Evolutionary conservation across 2,797 vertebrate genomes (phyloP).

Genomic region (Peromyscus melanophrys): DNA sequence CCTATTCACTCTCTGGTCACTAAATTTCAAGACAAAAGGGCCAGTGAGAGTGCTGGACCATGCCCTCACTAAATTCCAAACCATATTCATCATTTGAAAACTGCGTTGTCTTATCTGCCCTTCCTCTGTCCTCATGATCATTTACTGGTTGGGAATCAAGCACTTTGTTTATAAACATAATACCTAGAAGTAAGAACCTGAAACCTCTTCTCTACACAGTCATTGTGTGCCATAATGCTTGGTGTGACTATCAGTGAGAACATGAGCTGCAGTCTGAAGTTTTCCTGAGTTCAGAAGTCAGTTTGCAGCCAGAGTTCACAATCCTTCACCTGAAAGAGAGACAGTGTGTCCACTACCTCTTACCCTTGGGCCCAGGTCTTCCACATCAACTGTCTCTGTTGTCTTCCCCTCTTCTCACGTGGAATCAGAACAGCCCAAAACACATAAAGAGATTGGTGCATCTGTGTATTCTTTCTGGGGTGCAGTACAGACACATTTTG

Average conservation of each 20-base stretch:
- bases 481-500: background rate
- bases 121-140: constrained; percentile 3
- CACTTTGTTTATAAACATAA: constrained; percentile 38
- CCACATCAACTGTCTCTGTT: background rate
- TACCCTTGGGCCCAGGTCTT: background rate
- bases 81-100: background rate
- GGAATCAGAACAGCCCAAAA: background rate
- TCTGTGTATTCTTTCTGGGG: background rate
- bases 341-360: background rate
- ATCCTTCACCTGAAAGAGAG: background rate
- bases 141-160: background rate
- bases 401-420: background rate
- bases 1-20: background rate
- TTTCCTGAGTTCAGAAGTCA: background rate
- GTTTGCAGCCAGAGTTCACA: background rate
- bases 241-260: background rate
- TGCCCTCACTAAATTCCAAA: background rate
- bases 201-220: background rate
- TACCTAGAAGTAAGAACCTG: background rate
- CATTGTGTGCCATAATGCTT: background rate
- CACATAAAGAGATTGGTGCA: background rate
- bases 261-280: background rate
- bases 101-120: background rate
- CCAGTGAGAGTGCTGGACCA: background rate
- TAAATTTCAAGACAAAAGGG: background rate